Conservation (phyloP, 2,888 invertebrate genomes). For the Agriopis leucophaearia region DNA sequence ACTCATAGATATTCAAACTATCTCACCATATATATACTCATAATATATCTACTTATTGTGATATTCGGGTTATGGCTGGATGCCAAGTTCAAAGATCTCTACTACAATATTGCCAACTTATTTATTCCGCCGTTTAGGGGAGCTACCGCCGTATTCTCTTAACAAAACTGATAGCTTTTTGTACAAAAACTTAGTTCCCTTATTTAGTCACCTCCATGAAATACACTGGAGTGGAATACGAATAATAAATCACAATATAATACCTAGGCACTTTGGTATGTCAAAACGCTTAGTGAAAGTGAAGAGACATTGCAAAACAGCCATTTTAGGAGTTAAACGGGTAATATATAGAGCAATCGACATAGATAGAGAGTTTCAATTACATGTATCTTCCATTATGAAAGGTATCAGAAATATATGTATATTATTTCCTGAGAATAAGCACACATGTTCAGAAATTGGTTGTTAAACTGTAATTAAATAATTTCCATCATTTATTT, state of each 20-base stretch:
- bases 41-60: background rate
- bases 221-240: background rate
- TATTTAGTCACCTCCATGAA: background rate
- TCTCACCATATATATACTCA: background rate
- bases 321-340: no score
- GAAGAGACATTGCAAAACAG: background rate
- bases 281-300: conserved; percentile 2
- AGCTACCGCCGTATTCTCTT: background rate
- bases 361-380: no score
- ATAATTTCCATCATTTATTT: no score
- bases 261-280: background rate
- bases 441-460: no score
- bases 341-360: no score
- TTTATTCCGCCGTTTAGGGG: background rate
- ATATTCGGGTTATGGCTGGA: background rate
- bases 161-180: background rate
- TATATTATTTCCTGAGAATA: no score
- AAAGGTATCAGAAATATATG: no score
- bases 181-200: background rate
- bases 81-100: conserved; percentile 17
- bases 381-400: no score
- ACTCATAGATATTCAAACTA: background rate
- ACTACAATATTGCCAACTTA: background rate
- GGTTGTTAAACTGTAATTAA: no score
- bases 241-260: conserved; percentile 1